Evolutionary conservation across 2,113 vertebrate species (phyloP), one percentile per base, ranked within the genome.

Genomic region (Ochotona curzoniae): DNA sequence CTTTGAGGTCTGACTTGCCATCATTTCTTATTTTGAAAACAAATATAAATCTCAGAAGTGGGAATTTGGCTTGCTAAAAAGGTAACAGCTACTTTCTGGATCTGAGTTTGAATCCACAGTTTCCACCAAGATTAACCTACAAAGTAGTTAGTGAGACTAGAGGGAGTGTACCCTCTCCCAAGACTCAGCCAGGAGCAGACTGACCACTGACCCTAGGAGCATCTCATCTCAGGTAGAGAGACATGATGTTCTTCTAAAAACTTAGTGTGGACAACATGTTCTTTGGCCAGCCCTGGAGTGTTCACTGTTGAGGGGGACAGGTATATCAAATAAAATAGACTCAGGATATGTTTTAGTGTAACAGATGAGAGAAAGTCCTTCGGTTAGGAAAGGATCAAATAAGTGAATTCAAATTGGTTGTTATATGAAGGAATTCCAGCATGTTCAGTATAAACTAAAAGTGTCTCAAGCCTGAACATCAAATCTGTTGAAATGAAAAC

Each of bases 1-100:
- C 49, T 63, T 54, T 83, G 82, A 92, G 47, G 8, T 66, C 28
- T 38, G 26, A 57, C 64, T 78, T 90, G 51, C 10, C 49, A 61
- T 38, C 18, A 51, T 44, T 74, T 49, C 10, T 90, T 83, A 69
- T 61, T 87, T 96, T 86, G n/a, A 15, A 96, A 95, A 83, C 13
- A 89, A 78, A 73, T 78, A 47, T 17, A 54, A 83, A 64, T 47
- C 47, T 81, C 81, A 84, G 70, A 64, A 80, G 64, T 67, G 30
- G 61, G 14, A 78, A 80, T 87, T 83, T 61, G 8, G n/a, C 63
- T 95, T 93, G 18, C 57, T 93, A 73, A 88, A 87, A 94, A 80
- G 25, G 26, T 78, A 63, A 79, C 25, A 35, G 28, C 17, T 5
- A 35, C 61, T 80, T 54, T n/a, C 14, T 70, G 32, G n/a, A 78